Evolutionary conservation across 1,140 invertebrate genomes (phyloP).

Genomic region (Chironomus tepperi): DNA sequence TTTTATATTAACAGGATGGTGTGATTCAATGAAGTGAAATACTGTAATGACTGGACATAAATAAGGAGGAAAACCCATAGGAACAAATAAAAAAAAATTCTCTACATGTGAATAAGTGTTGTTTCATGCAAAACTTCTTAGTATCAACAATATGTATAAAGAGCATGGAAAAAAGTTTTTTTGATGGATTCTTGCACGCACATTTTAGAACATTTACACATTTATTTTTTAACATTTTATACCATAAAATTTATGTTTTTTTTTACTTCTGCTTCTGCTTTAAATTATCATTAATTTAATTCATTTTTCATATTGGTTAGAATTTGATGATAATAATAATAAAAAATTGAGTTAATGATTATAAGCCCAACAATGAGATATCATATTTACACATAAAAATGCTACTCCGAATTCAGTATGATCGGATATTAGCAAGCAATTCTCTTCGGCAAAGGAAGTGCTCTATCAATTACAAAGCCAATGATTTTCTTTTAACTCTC

Average conservation of each 20-base stretch:
- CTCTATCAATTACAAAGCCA: conserved; percentile 22
- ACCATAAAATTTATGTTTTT: neutral
- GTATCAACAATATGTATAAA: neutral
- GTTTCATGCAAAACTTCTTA: conserved; percentile 6
- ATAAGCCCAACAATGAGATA: conserved; percentile 4
- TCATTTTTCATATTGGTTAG: neutral
- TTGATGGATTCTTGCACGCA: conserved; percentile 12
- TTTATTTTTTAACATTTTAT: neutral
- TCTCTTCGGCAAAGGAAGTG: neutral
- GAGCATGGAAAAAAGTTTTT: neutral
- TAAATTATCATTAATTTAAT: neutral
- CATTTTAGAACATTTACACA: conserved; percentile 5
- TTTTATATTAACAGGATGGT: no score
- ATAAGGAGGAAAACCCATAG: no score
- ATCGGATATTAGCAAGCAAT: neutral
- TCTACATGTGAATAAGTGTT: neutral
- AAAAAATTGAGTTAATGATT: neutral
- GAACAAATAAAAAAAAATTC: no score
- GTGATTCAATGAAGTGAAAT: no score
- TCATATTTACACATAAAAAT: neutral
- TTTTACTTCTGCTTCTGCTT: neutral
- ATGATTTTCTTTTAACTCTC: conserved; percentile 18
- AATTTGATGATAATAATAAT: neutral
- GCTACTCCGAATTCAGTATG: no score
- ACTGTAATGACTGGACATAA: no score